Base-by-base conservation (phyloP, 2,797 vertebrate species). In the Peromyscus eremicus region DNA sequence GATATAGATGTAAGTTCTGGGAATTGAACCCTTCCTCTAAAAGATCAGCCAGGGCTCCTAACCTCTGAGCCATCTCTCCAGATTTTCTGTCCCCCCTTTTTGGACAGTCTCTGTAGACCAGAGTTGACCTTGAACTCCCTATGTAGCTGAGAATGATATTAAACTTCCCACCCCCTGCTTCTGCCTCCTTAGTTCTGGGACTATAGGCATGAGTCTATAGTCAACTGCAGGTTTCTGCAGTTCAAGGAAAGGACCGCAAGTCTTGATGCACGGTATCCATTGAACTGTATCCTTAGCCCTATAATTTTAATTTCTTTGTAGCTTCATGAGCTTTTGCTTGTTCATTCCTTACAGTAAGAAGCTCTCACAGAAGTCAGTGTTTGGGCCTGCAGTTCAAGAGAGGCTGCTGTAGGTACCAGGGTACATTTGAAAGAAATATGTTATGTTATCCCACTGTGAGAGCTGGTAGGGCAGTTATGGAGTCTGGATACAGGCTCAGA, bases 261-360 rank as follows among this genome's bases (percentile, higher is more conserved):
- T 40, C n/a, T 88, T 88, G 16, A 13, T 60, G 10, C 27, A 32
- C 46, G n/a, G n/a, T 9, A 37, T 9, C 34, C 29, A 55, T 1
- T 17, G 23, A 16, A 34, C 34, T 55, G 32, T 52, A 29, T 57
- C n/a, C 25, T 71, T 34, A 8, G 34, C 8, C 21, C 7, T 76
- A 32, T 70, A 92, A 79, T 93, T 90, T 97, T 37, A 62, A 76
- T 75, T 94, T 93, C 87, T 88, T 19, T 49, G 4, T 92, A 40
- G 17, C 64, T 76, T n/a, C 37, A 5, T 11, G 60, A 85, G 17
- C 46, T 87, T 52, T 92, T 52, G 14, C 13, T 27, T 81, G 40
- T 49, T 93, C 37, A 64, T 90, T 83, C 4, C 75, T 90, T 62
- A 27, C 23, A 37, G 64, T 37, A 62, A 55, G 49, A 95, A 82